Conservation (phyloP, 2,113 vertebrate species). For the Cynopterus brachyotis region DNA sequence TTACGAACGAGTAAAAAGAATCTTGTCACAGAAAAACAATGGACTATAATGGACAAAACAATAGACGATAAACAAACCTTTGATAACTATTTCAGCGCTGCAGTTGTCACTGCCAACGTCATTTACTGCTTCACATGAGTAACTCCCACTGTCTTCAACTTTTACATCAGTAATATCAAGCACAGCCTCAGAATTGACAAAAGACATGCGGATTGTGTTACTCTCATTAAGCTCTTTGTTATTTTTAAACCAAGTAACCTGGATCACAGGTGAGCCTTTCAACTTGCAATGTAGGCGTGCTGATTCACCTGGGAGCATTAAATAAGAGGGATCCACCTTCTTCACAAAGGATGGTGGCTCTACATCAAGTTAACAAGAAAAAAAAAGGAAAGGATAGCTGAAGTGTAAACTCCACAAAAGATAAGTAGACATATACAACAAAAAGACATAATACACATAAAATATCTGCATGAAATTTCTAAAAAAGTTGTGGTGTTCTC, state of each 20-base stretch:
- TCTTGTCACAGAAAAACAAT: conserved; percentile 29
- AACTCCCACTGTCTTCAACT: conserved; percentile 93
- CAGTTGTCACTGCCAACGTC: conserved; percentile 96
- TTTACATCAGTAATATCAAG: conserved; percentile 90
- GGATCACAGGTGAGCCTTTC: conserved; percentile 96
- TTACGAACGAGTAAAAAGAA: neutral
- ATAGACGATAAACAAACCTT: conserved; percentile 90
- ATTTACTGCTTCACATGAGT: conserved; percentile 96
- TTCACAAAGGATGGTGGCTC: conserved; percentile 96
- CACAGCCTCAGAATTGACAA: conserved; percentile 88
- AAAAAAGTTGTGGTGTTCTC: neutral
- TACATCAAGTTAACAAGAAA: conserved; percentile 80
- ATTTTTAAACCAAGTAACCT: conserved; percentile 96
- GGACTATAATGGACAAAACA: neutral
- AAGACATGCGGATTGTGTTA: conserved; percentile 91
- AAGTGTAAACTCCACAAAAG: conserved; percentile 65
- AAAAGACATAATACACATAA: neutral
- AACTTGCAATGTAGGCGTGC: conserved; percentile 93
- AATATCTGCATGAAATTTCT: neutral
- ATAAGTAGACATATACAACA: neutral
- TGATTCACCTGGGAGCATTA: conserved; percentile 94
- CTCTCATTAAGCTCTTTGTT: conserved; percentile 93
- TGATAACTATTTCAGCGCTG: conserved; percentile 90
- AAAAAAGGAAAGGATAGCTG: conserved; percentile 59
- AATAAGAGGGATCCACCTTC: conserved; percentile 94